phyloP scores from a whole-genome alignment of 2,888 invertebrate genomes.

The Gari tellinella region DNA sequence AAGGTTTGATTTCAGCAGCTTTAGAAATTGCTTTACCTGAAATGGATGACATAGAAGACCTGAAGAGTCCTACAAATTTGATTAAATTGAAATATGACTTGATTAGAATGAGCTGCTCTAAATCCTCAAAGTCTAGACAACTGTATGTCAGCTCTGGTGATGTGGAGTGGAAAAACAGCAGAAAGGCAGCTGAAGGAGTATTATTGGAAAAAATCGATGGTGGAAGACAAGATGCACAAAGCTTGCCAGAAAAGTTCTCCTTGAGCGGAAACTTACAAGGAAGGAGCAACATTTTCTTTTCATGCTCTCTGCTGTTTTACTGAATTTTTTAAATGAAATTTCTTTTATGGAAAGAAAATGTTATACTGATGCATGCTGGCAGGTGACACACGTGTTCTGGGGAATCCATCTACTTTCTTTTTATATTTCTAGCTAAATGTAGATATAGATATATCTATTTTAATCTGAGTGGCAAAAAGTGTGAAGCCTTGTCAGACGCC shows the following conservation, averaged over 20 bases:
- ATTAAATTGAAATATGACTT: conserved; percentile 24
- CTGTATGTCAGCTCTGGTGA: conserved; percentile 13
- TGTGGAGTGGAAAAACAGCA: conserved; percentile 20
- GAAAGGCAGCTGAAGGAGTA: conserved; percentile 6
- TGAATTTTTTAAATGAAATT: no score
- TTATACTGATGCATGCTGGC: no score
- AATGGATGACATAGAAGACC: conserved; percentile 32
- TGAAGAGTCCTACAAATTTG: conserved; percentile 25
- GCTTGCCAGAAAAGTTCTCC: conserved; percentile 13
- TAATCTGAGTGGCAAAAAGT: no score
- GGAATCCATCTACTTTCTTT: no score
- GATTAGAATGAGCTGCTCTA: conserved; percentile 12
- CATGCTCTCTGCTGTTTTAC: no score
- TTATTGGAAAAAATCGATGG: neutral
- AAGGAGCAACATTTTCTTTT: conserved; percentile 1
- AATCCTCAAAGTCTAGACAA: conserved; percentile 10
- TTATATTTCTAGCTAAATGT: no score
- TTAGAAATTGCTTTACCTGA: conserved; percentile 12
- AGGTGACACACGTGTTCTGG: no score
- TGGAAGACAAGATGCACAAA: conserved; percentile 15
- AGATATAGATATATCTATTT: no score
- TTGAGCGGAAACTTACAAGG: conserved; percentile 9
- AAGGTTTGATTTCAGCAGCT: conserved; percentile 7
- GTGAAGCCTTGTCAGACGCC: no score
- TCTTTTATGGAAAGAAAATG: no score